Percentiles rank a stretch among this genome's conserved stretches.
Conservation (phyloP, 2,888 invertebrate species). For the Andrena fulva region DNA sequence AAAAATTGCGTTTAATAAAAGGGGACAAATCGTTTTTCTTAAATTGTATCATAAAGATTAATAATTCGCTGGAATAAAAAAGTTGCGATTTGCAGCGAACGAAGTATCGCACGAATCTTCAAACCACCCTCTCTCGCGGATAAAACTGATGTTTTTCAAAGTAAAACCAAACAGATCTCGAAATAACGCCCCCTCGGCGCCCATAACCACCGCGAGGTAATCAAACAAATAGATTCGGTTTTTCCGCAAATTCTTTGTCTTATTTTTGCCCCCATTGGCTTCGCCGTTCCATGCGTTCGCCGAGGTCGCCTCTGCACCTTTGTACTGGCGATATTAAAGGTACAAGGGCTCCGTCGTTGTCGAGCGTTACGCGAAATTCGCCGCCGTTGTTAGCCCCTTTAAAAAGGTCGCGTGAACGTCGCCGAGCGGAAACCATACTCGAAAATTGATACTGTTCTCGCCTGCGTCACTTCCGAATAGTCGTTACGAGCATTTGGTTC, state of each 20-base stretch:
- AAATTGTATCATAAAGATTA: too few species aligned
- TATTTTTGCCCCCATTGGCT: background rate
- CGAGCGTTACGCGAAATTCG: too few species aligned
- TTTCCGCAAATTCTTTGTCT: background rate
- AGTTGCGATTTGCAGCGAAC: too few species aligned
- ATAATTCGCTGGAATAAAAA: too few species aligned
- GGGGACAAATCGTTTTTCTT: too few species aligned
- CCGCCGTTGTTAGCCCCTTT: background rate
- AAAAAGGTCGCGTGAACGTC: background rate
- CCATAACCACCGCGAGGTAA: background rate
- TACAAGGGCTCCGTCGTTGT: background rate
- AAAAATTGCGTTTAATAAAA: too few species aligned
- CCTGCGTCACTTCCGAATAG: background rate
- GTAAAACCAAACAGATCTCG: background rate
- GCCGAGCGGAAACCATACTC: too few species aligned
- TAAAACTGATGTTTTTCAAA: too few species aligned
- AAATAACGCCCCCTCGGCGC: background rate
- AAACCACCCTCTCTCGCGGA: too few species aligned
- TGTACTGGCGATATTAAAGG: background rate
- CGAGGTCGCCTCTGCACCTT: background rate
- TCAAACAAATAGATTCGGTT: constrained; percentile 9
- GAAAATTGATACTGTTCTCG: too few species aligned
- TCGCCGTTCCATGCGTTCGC: background rate
- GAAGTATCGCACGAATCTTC: too few species aligned
- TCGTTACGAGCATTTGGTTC: background rate